Conservation (phyloP, 2,888 invertebrate species). For the Fragum fragum region DNA sequence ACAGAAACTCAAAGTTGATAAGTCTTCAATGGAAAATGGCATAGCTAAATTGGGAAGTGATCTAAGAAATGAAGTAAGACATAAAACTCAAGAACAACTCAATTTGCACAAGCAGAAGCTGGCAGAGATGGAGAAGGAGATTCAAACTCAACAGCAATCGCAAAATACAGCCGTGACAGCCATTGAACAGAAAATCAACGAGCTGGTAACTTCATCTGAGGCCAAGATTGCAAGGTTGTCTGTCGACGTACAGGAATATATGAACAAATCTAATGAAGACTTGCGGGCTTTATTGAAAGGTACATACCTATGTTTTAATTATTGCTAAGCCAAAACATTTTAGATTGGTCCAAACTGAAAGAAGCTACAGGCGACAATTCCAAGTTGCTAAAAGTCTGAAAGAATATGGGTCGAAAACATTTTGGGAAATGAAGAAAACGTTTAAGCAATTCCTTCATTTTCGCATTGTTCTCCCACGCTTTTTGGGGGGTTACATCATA, state of each 20-base stretch:
- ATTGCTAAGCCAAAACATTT: no score
- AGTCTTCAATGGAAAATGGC: not conserved
- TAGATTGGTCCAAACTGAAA: no score
- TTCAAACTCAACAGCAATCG: not conserved
- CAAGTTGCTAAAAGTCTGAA: no score
- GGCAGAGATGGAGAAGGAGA: not conserved
- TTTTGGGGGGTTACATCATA: no score
- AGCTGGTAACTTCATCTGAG: not conserved
- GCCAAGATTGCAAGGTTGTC: not conserved
- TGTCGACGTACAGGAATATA: not conserved
- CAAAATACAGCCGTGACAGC: not conserved
- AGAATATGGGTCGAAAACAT: no score
- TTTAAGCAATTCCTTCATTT: no score
- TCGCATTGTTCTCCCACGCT: no score
- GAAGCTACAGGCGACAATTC: no score
- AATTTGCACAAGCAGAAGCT: not conserved
- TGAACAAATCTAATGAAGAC: not conserved
- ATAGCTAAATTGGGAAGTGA: not conserved
- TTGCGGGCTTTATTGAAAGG: not conserved
- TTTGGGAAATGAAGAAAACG: no score
- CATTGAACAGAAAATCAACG: not conserved
- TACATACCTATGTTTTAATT: no score
- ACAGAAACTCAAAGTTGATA: not conserved
- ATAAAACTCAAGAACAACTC: not conserved
- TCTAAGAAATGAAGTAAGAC: not conserved